These are phyloP conservation scores for Tiaroga cobitis DNA, from an alignment of 2,797 vertebrate species.

Conservation along the genomic window DNA sequence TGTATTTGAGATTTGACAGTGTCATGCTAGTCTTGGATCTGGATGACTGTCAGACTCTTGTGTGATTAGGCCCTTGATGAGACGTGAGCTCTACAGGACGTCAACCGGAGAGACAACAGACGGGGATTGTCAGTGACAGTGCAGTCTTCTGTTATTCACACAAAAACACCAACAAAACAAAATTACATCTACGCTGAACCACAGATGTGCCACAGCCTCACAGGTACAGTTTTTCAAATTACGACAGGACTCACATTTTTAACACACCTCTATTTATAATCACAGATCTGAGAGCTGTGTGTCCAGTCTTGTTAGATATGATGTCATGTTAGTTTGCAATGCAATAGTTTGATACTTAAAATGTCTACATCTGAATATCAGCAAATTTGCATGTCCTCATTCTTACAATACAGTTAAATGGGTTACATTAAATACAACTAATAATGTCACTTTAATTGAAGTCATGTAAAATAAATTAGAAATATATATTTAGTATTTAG, in stretches of 20 bases:
- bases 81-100: slow-evolving; percentile 18
- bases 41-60: slow-evolving; percentile 25
- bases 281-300: background rate
- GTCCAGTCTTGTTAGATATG: background rate
- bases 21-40: slow-evolving; percentile 17
- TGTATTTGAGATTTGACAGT: slow-evolving; percentile 19
- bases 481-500: background rate
- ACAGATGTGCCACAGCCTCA: background rate
- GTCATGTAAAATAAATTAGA: background rate
- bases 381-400: background rate
- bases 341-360: background rate
- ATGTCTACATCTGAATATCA: background rate
- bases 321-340: background rate
- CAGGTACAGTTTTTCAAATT: background rate
- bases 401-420: background rate
- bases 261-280: background rate
- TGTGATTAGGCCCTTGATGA: slow-evolving; percentile 38
- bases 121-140: slow-evolving; percentile 1
- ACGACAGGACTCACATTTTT: background rate
- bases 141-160: background rate
- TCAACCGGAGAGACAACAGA: slow-evolving; percentile 21
- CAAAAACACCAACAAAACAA: background rate
- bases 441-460: background rate
- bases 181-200: background rate
- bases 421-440: background rate